Conservation (phyloP, 2,888 invertebrate species). For the Leptopterna dolabrata region DNA sequence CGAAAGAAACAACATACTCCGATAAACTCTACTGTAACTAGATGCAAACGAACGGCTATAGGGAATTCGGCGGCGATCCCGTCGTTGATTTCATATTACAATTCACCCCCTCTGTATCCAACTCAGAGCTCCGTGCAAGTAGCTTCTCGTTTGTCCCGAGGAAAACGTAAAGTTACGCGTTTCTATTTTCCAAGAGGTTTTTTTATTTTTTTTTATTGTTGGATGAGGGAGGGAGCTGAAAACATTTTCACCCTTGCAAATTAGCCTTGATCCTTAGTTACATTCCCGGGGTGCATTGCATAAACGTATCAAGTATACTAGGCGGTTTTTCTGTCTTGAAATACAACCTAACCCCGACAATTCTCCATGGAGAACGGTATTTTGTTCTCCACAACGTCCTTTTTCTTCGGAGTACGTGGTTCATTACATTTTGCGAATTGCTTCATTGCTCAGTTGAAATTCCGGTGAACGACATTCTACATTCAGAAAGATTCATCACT, state of each 20-base stretch:
- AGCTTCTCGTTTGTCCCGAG: neutral
- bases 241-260: slow-evolving; percentile 7
- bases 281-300: neutral
- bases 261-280: slow-evolving; percentile 7
- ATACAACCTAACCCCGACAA: neutral
- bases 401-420: no score
- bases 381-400: neutral
- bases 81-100: neutral
- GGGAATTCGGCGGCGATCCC: neutral
- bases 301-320: neutral
- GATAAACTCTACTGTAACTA: neutral
- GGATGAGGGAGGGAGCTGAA: neutral
- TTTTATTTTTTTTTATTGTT: no score
- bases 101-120: neutral
- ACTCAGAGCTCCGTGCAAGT: neutral
- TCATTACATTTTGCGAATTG: no score
- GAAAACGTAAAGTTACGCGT: neutral
- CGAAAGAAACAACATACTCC: no score
- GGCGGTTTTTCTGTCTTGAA: neutral
- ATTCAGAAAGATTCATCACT: no score
- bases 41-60: neutral
- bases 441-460: no score
- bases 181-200: neutral
- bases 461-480: no score
- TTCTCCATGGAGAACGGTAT: neutral